A percentile compares a stretch with the other conserved stretches of the same genome.
Conservation (phyloP, 2,888 invertebrate species). For the Taphrorychus bicolor region DNA sequence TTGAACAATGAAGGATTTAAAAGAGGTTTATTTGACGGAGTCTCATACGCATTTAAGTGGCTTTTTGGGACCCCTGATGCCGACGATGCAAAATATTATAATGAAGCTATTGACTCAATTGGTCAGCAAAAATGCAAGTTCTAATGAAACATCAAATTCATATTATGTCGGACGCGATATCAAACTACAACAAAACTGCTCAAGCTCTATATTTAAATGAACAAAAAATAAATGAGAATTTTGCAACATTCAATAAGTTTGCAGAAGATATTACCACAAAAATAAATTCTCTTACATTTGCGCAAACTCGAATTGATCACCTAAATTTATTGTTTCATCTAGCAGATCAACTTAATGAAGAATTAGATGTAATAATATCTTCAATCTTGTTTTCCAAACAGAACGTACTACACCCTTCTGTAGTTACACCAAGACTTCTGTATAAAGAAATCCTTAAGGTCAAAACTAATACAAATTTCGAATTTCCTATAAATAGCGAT, state of each 20-base stretch:
- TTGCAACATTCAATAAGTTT: constrained; percentile 39
- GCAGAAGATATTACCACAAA: constrained; percentile 3
- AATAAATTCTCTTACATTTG: constrained; percentile 9
- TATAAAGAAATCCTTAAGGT: constrained; percentile 18
- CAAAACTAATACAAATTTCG: constrained; percentile 11
- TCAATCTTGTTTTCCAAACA: constrained; percentile 42
- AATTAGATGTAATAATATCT: constrained; percentile 34
- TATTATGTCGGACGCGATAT: constrained; percentile 42
- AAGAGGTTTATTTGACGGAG: background rate
- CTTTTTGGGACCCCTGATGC: background rate
- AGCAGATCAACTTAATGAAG: constrained; percentile 35
- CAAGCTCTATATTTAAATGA: constrained; percentile 38
- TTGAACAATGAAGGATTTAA: too few relatives aligned
- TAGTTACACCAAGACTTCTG: constrained; percentile 21
- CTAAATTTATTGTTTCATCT: constrained; percentile 38
- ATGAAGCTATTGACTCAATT: constrained; percentile 26
- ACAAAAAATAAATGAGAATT: constrained; percentile 36
- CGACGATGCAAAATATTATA: constrained; percentile 34
- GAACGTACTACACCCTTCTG: constrained; percentile 38
- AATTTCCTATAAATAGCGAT: constrained; percentile 24
- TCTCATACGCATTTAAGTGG: background rate
- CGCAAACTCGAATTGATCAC: too few relatives aligned
- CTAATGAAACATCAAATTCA: constrained; percentile 44
- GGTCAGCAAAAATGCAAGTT: too few relatives aligned
- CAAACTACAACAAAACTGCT: constrained; percentile 41